Base-by-base conservation (phyloP, 2,888 invertebrate species). In the Allophyes oxyacanthae region DNA sequence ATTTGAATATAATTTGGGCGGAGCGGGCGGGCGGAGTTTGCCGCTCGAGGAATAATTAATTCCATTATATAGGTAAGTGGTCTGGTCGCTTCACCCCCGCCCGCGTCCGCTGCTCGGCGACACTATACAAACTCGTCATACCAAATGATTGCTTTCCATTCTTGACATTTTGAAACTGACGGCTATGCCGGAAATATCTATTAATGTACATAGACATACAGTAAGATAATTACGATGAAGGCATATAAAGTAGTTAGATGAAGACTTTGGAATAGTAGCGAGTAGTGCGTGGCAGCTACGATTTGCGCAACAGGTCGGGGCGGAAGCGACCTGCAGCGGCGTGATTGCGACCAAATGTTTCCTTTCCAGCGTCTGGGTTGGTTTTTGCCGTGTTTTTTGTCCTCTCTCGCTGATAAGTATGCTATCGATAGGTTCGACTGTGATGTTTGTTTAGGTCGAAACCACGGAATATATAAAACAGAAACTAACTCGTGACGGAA, bases 1-100 rank as follows among this genome's bases (percentile, higher is more conserved):
- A 94, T 94, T 94, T 93, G 92, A 93, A 92, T 93, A 92, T 93
- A 94, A 94, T 92, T 94, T 93, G 84, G 92, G 94, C 85, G 88
- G 93, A 89, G 85, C 94, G 90, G 85, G 92, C 91, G 84, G 94
- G 91, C 90, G 90, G 89, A 94, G 89, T 91, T 95, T 91, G 92
- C 94, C 82, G 95, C 87, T 84, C 90, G 87, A 89, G 81, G 88
- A 93, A 92, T 93, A 92, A 94, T 93, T 92, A 93, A 92, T 93
- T 92, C 90, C 83, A 91, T 93, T 93, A 91, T 88, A 82, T 85
- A 86, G 86, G 86, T 85, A 88, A 90, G 90, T 90, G 88, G 89
- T 86, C 84, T 85, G 85, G 82, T 81, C 81, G 79, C 81, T 79
- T 77, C 81, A 75, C 73, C 20, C 73, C 67, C 63, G 43, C 71